phyloP scores from a whole-genome alignment of 2,888 invertebrate species.

The Dorcus parallelipipedus region DNA sequence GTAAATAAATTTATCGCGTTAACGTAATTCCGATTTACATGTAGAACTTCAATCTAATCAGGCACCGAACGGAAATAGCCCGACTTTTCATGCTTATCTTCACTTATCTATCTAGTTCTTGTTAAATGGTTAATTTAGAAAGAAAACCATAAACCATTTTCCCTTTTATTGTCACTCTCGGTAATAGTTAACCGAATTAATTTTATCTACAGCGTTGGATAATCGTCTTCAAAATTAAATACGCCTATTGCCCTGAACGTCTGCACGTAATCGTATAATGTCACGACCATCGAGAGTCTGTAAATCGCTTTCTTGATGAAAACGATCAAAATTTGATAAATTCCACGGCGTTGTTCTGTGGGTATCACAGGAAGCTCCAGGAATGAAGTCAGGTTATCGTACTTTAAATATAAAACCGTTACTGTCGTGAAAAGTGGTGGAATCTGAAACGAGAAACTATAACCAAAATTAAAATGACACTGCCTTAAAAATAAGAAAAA shows the following conservation, averaged over 20 bases:
- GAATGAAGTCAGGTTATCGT: constrained; percentile 5
- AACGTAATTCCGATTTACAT: too few species aligned
- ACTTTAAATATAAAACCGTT: neutral
- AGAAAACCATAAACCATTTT: too few species aligned
- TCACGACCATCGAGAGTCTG: constrained; percentile 13
- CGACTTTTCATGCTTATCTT: too few species aligned
- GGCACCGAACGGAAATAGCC: too few species aligned
- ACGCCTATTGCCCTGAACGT: constrained; percentile 11
- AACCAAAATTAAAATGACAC: too few species aligned
- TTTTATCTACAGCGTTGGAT: neutral
- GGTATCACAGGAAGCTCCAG: constrained; percentile 6
- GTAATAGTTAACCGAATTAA: neutral
- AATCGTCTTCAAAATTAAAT: constrained; percentile 3
- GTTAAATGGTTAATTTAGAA: too few species aligned
- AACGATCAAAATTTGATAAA: constrained; percentile 1
- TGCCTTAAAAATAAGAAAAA: too few species aligned
- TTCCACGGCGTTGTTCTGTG: constrained; percentile 1
- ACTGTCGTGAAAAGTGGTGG: constrained; percentile 4
- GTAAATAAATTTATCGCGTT: too few species aligned
- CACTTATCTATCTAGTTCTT: too few species aligned
- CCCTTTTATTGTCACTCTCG: too few species aligned
- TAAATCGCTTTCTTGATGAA: constrained; percentile 12
- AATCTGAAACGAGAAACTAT: neutral
- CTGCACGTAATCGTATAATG: constrained; percentile 12
- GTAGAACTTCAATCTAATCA: too few species aligned